These are phyloP conservation scores for Parnassius mnemosyne DNA, from an alignment of 2,888 invertebrate species.

Conservation along the genomic window DNA sequence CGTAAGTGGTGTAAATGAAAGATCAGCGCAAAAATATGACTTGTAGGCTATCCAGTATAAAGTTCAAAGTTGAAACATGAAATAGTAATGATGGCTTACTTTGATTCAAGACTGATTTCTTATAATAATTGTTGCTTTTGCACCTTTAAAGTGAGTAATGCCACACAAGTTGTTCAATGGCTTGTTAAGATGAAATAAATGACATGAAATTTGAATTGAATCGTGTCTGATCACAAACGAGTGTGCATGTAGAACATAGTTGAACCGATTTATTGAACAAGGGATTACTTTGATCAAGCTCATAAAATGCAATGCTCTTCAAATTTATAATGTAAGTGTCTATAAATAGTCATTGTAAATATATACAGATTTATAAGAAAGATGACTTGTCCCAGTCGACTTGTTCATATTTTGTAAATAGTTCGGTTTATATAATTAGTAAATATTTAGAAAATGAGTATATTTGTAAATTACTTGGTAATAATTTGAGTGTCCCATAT, in stretches of 20 bases:
- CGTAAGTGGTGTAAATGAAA: slow-evolving; percentile 8
- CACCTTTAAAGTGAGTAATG: slow-evolving; percentile 33
- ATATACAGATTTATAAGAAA: slow-evolving; percentile 69
- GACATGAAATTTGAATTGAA: slow-evolving; percentile 33
- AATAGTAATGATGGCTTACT: slow-evolving; percentile 59
- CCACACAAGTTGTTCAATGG: slow-evolving; percentile 35
- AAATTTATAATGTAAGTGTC: slow-evolving; percentile 59
- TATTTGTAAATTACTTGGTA: slow-evolving; percentile 76
- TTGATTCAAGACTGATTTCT: slow-evolving; percentile 74
- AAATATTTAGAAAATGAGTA: slow-evolving; percentile 71
- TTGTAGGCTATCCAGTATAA: slow-evolving; percentile 29
- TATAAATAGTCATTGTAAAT: slow-evolving; percentile 78
- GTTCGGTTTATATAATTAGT: slow-evolving; percentile 69
- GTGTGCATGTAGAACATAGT: slow-evolving; percentile 38
- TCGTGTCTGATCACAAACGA: slow-evolving; percentile 48
- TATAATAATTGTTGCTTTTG: slow-evolving; percentile 42
- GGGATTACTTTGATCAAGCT: slow-evolving; percentile 74
- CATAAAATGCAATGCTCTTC: slow-evolving; percentile 74
- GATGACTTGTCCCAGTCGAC: slow-evolving; percentile 58
- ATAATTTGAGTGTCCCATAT: slow-evolving; percentile 71
- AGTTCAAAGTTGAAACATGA: slow-evolving; percentile 42
- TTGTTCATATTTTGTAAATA: slow-evolving; percentile 77
- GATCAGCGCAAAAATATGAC: slow-evolving; percentile 16
- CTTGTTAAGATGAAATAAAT: slow-evolving; percentile 41
- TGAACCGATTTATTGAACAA: slow-evolving; percentile 55